Evolutionary conservation across 2,113 vertebrate species (phyloP).

Genomic region (Percina caprodes): DNA sequence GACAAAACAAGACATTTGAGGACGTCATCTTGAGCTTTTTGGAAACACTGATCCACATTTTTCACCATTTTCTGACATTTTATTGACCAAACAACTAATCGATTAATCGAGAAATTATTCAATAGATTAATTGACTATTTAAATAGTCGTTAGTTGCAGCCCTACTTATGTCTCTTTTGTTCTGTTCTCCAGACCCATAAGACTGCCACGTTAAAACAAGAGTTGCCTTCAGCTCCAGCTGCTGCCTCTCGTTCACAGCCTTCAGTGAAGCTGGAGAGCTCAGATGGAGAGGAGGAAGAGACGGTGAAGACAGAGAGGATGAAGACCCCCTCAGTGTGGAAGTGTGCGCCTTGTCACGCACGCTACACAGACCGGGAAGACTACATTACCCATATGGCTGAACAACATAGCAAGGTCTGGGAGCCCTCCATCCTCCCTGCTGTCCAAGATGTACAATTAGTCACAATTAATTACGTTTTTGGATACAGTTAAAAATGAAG

Average conservation of each 20-base stretch:
- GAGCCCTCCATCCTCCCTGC: background rate
- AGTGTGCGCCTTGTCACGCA: slow-evolving; percentile 88
- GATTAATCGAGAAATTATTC: too few species aligned
- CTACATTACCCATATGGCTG: slow-evolving; percentile 93
- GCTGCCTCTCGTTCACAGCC: slow-evolving; percentile 60
- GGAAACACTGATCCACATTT: too few species aligned
- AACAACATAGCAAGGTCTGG: slow-evolving; percentile 91
- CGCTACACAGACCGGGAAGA: slow-evolving; percentile 90
- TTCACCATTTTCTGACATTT: too few species aligned
- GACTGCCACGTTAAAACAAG: slow-evolving; percentile 68
- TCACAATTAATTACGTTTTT: background rate
- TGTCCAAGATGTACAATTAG: background rate
- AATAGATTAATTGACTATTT: too few species aligned
- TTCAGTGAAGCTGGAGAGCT: slow-evolving; percentile 73
- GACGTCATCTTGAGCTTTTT: too few species aligned
- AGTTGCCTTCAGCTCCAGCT: slow-evolving; percentile 62
- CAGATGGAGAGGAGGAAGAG: slow-evolving; percentile 77
- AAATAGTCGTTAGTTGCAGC: too few species aligned
- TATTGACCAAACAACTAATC: too few species aligned
- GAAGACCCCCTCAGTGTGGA: slow-evolving; percentile 87
- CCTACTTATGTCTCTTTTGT: too few species aligned
- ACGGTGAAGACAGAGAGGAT: slow-evolving; percentile 59
- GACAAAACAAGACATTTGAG: too few species aligned
- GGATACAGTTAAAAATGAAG: background rate
- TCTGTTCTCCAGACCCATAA: slow-evolving; percentile 75